Base-by-base conservation (phyloP, 2,113 vertebrate genomes). In the Pongo pygmaeus region DNA sequence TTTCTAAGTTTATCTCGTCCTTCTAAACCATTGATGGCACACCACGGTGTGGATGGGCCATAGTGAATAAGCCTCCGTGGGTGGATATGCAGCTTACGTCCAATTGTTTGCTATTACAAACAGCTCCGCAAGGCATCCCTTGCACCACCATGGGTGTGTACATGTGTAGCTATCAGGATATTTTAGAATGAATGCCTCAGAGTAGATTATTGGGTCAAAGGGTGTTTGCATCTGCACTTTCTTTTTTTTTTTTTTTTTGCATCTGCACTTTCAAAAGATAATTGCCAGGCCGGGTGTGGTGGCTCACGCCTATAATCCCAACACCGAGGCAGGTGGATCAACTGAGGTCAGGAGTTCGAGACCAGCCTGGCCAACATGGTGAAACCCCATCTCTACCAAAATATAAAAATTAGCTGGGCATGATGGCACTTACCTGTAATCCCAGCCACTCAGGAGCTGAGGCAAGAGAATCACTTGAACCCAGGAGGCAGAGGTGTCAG, bases 141-240 rank as follows among this genome's bases (percentile, higher is more conserved):
- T 10, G 27, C 12, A 2, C 30, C 14, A 5, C 27, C 16, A 10
- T 9, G 8, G 46, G 22, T 8, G 2, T 0, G 2, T 16, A 17
- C 1, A 0, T 0, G 0, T 8, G 25, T 35, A 13, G 80, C 38
- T 40, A 5, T 5, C 18, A 22, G 32, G 32, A 5, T 43, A 6
- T 48, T 59, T 74, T 10, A 40, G 64, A 40, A 17, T 13, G 11
- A 13, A 22, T 25, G 67, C 35, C 55, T 0, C 35, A 12, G 30
- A 50, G 3, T 5, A 6, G 35, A 27, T 14, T 8, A 6, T 32
- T 20, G 3, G 35, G 40, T 46, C 80, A 6, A 20, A 74, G 46
- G 25, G 12, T 17, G 23, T 67, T 38, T 46, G 52, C 25, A 0
- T 4, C 64, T 30, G 22, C 27, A 1, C 8, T 40, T 83, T 52